Evolutionary conservation across 2,113 vertebrate species (phyloP).

Genomic region (Podarcis cretensis): DNA sequence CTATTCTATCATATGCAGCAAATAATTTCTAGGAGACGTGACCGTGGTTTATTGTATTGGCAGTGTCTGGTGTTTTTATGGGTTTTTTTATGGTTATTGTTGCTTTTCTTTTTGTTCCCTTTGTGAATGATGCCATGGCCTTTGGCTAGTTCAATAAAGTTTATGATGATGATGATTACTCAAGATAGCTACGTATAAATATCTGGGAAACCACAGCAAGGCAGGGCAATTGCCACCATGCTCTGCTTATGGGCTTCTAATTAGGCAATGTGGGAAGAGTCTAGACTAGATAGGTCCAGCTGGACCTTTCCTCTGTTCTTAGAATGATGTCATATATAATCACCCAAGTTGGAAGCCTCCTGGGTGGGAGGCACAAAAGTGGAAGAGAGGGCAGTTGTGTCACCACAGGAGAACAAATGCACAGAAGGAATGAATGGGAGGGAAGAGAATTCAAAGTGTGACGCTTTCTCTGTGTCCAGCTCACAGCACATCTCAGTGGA

Average conservation of each 20-base stretch:
- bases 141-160: no score
- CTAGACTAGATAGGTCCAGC: neutral
- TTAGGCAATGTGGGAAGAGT: neutral
- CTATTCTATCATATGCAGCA: no score
- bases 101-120: no score
- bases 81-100: no score
- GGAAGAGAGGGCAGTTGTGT: neutral
- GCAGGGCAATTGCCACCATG: no score
- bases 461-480: constrained; percentile 13
- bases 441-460: neutral
- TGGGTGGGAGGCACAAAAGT: neutral
- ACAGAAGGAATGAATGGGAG: constrained; percentile 11
- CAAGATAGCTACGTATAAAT: no score
- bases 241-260: neutral
- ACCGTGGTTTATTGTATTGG: no score
- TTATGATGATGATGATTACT: no score
- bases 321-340: neutral
- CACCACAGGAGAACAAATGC: neutral
- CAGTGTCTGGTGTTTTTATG: no score
- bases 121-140: no score
- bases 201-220: no score
- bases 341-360: neutral
- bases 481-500: neutral
- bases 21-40: no score
- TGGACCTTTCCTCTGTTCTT: neutral